Conservation (phyloP, 1,140 invertebrate species). For the Heliconius eleuchia region DNA sequence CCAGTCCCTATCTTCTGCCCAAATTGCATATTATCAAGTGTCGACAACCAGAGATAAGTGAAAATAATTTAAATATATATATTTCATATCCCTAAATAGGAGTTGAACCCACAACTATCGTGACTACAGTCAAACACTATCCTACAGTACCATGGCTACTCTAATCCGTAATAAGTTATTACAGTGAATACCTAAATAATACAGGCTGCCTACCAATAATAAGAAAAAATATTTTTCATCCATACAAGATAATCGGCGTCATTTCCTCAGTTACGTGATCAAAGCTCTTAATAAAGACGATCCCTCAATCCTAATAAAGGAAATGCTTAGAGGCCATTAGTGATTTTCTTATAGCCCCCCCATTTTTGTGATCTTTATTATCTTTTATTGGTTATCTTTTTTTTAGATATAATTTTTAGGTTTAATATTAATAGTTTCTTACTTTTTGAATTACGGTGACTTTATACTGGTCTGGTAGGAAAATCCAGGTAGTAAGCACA, state of each 20-base stretch:
- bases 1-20: too few relatives aligned
- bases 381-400: conserved; percentile 4
- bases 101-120: too few relatives aligned
- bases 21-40: too few relatives aligned
- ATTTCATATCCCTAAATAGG: too few relatives aligned
- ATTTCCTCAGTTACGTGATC: conserved; percentile 23
- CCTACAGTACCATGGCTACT: too few relatives aligned
- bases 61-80: too few relatives aligned
- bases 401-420: neutral
- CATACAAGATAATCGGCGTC: conserved; percentile 22
- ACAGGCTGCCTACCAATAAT: neutral
- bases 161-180: neutral
- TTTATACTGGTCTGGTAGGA: too few relatives aligned
- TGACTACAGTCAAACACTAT: too few relatives aligned
- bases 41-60: too few relatives aligned
- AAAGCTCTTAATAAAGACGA: conserved; percentile 23
- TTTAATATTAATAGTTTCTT: too few relatives aligned
- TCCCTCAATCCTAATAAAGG: conserved; percentile 24
- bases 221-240: conserved; percentile 19
- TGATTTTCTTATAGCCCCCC: conserved; percentile 5
- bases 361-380: conserved; percentile 6
- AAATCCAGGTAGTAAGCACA: too few relatives aligned
- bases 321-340: conserved; percentile 18
- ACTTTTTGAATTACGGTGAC: too few relatives aligned
- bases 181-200: neutral